These are phyloP conservation scores for Spea multiplicata DNA, from an alignment of 2,113 vertebrate genomes.

Conservation along the genomic window DNA sequence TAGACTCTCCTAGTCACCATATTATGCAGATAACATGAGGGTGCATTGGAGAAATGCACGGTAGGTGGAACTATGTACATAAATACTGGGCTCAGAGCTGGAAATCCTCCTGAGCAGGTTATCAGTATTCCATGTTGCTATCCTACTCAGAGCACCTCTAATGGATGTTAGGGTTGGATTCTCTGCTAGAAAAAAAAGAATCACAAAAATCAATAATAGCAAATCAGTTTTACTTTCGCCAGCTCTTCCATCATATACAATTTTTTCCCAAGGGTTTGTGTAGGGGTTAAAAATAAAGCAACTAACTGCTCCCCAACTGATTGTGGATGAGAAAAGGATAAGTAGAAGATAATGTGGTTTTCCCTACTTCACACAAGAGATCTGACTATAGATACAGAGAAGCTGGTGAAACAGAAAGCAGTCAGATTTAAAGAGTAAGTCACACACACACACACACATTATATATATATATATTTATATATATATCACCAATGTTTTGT, in stretches of 20 bases:
- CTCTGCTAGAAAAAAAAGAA: constrained; percentile 40
- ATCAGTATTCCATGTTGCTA: neutral
- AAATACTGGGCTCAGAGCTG: too few relatives aligned
- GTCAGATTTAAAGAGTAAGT: neutral
- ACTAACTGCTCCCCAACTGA: constrained; percentile 3
- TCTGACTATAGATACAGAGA: neutral
- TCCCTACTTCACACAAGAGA: neutral
- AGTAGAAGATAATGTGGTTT: neutral
- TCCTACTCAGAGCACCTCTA: constrained; percentile 16
- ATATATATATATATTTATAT: too few relatives aligned
- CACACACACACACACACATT: too few relatives aligned
- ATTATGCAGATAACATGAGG: too few relatives aligned
- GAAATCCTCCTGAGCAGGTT: neutral
- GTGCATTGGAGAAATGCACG: too few relatives aligned
- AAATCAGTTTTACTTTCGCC: constrained; percentile 20
- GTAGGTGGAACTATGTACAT: too few relatives aligned
- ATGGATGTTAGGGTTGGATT: constrained; percentile 32
- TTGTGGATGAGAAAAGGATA: neutral
- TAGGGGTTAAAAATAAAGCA: neutral
- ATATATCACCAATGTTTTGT: too few relatives aligned
- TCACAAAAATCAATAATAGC: constrained; percentile 37
- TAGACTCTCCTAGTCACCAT: too few relatives aligned
- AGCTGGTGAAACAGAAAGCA: neutral
- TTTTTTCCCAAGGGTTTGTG: constrained; percentile 1
- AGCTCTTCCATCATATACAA: neutral